These are phyloP conservation scores for Lasiommata megera DNA, from an alignment of 2,888 invertebrate genomes.

Conservation along the genomic window DNA sequence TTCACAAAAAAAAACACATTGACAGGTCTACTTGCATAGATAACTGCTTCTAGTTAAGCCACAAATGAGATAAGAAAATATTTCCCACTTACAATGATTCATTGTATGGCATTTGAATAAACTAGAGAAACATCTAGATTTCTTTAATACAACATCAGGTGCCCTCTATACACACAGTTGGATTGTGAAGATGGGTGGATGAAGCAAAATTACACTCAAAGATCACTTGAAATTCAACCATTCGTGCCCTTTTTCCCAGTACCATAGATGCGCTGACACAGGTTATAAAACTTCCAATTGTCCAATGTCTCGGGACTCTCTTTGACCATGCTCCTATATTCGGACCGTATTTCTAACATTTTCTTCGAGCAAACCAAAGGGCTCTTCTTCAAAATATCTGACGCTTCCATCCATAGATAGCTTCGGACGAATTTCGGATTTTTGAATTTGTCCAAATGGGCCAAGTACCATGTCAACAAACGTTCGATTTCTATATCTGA, in stretches of 20 bases:
- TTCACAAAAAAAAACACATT: too few relatives aligned
- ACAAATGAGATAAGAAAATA: too few relatives aligned
- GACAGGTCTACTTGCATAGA: too few relatives aligned
- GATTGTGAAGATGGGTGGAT: too few relatives aligned
- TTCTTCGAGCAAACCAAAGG: constrained; percentile 66
- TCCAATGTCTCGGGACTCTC: constrained; percentile 51
- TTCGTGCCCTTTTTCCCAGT: constrained; percentile 54
- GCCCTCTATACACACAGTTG: too few relatives aligned
- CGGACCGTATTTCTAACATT: constrained; percentile 65
- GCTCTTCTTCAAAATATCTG: constrained; percentile 56
- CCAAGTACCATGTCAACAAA: constrained; percentile 64
- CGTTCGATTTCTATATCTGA: constrained; percentile 57
- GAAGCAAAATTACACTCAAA: not conserved
- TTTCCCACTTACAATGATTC: too few relatives aligned
- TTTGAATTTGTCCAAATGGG: constrained; percentile 70
- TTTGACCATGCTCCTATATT: constrained; percentile 63
- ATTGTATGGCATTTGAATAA: too few relatives aligned
- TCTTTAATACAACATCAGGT: too few relatives aligned
- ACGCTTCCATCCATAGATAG: constrained; percentile 67
- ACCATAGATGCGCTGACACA: constrained; percentile 73
- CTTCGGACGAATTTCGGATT: constrained; percentile 65
- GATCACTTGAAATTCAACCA: not conserved
- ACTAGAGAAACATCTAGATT: too few relatives aligned
- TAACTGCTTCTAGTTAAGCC: too few relatives aligned
- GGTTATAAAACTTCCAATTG: constrained; percentile 58